phyloP scores from a whole-genome alignment of 2,888 invertebrate genomes.

The Tetheella fluctuosa region DNA sequence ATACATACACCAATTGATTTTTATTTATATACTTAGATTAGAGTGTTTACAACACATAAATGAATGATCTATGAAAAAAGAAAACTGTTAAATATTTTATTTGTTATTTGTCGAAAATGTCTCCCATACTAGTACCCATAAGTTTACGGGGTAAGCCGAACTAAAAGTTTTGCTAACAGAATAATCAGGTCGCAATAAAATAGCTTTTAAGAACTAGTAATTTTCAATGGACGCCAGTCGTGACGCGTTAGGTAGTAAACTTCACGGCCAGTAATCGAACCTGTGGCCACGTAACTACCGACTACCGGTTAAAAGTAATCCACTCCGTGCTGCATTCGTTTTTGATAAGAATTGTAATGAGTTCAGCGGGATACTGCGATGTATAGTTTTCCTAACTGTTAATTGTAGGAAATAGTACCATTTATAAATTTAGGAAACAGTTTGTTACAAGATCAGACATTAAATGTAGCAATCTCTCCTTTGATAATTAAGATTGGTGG shows the following conservation, averaged over 20 bases:
- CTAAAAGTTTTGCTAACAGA: conserved; percentile 27
- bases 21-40: too few species aligned
- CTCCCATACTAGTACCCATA: too few species aligned
- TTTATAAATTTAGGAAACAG: background rate
- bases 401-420: background rate
- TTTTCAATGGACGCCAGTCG: conserved; percentile 55
- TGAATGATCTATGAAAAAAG: too few species aligned
- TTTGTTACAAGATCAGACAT: too few species aligned
- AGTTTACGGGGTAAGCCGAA: conserved; percentile 7
- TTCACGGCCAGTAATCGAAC: conserved; percentile 59
- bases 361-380: background rate
- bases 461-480: too few species aligned
- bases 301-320: conserved; percentile 10
- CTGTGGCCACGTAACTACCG: conserved; percentile 41
- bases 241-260: conserved; percentile 63
- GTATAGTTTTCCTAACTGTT: background rate
- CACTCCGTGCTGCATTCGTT: conserved; percentile 36
- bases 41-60: too few species aligned
- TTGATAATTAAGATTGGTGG: background rate
- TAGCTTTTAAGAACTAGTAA: conserved; percentile 55
- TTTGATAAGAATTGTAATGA: conserved; percentile 27
- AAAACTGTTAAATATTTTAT: too few species aligned
- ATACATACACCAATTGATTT: too few species aligned
- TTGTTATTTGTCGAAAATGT: too few species aligned
- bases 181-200: conserved; percentile 43